Base-by-base conservation (phyloP, 2,797 vertebrate species). In the Sebastes goodei region DNA sequence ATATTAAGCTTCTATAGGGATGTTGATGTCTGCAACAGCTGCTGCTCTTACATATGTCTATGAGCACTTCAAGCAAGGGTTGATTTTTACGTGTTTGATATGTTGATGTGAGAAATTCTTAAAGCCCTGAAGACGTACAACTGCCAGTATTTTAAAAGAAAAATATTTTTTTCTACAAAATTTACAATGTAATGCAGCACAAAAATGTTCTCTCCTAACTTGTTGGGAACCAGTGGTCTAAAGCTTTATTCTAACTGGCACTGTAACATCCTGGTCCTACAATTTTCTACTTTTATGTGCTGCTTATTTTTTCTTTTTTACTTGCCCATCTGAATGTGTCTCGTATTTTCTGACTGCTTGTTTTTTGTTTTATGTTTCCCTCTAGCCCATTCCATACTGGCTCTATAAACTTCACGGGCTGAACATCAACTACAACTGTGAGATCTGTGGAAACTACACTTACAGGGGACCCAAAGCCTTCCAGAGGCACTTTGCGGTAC, bases 361-460 rank as follows among this genome's bases (percentile, higher is more conserved):
- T 3, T 56, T 81, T 65, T 78, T 49, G 0, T 3, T 57, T 81
- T 65, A 0, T 80, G n/a, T n/a, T n/a, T 49, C 78, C 77, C 79
- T 92, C 3, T 83, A 99, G 98, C 98, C 98, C 0, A 99, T 99
- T 64, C 98, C 98, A 0, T 99, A 99, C 93, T 99, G 98, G 98
- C 80, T 99, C 4, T 99, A 99, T 46, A 99, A 99, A 83, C 94
- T 99, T 2, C 98, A 99, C 0, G 98, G 98, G 1, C 93, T 99
- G 53, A 99, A 99, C 91, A 99, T 99, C 95, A 99, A 99, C 95
- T 99, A 99, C 95, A 99, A 99, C 89, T 99, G 98, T 94, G 98
- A 99, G 95, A 99, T 99, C 55, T 99, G 98, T 84, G 98, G 98
- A 4, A 99, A 99, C 94, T 99, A 99, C 93, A 99, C 98, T 0